phyloP scores from a whole-genome alignment of 2,888 invertebrate species.

The Drosophila parthenogenetica region DNA sequence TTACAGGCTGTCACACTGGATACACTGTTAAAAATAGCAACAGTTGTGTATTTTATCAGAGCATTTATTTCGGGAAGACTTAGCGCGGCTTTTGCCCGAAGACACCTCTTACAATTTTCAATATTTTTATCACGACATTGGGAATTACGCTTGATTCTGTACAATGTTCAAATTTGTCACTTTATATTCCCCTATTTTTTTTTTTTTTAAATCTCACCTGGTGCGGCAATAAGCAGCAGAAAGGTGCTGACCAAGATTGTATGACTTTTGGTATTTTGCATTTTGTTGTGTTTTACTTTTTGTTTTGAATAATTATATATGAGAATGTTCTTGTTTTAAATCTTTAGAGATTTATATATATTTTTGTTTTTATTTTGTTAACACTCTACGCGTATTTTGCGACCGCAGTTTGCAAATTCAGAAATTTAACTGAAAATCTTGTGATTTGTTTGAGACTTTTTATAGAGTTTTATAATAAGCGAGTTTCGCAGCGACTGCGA shows the following conservation, averaged over 20 bases:
- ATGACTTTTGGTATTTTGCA: constrained; percentile 40
- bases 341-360: constrained; percentile 31
- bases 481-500: constrained; percentile 50
- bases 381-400: constrained; percentile 27
- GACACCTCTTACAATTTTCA: neutral
- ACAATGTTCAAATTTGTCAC: constrained; percentile 8
- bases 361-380: neutral
- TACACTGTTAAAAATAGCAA: constrained; percentile 17
- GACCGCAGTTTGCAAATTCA: constrained; percentile 80
- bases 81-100: constrained; percentile 4
- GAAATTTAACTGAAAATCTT: constrained; percentile 83
- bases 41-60: constrained; percentile 16
- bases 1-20: constrained; percentile 8
- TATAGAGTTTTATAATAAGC: constrained; percentile 72
- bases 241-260: constrained; percentile 46
- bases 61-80: constrained; percentile 5
- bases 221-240: constrained; percentile 56
- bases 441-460: constrained; percentile 80
- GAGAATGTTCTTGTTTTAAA: constrained; percentile 22
- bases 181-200: neutral
- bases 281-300: constrained; percentile 18
- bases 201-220: constrained; percentile 58
- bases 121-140: constrained; percentile 61
- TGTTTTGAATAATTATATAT: constrained; percentile 14
- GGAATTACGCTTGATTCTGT: constrained; percentile 10